Evolutionary conservation across 2,888 invertebrate genomes (phyloP).

Genomic region (Boloria selene): DNA sequence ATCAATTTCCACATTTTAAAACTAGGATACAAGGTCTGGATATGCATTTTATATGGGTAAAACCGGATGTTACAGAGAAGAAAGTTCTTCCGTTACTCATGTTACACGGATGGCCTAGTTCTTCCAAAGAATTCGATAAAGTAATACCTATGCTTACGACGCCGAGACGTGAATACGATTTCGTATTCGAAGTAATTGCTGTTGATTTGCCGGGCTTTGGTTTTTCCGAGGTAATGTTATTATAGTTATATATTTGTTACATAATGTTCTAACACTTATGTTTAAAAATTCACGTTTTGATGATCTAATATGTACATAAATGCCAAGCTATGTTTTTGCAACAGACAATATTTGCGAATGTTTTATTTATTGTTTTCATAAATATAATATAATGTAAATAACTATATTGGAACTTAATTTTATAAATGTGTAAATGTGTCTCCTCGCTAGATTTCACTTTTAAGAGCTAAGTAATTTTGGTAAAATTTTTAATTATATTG

Average conservation of each 20-base stretch:
- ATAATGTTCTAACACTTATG: no score
- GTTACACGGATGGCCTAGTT: constrained; percentile 95
- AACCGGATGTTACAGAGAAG: constrained; percentile 67
- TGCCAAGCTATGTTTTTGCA: no score
- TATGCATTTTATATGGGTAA: constrained; percentile 89
- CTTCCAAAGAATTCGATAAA: constrained; percentile 90
- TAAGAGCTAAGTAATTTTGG: no score
- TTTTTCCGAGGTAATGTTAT: constrained; percentile 82
- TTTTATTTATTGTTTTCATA: no score
- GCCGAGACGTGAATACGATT: constrained; percentile 77
- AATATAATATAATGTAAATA: no score
- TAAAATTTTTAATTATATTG: no score
- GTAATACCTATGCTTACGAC: constrained; percentile 86
- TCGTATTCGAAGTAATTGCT: constrained; percentile 86
- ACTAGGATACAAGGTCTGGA: constrained; percentile 88
- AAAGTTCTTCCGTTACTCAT: constrained; percentile 85
- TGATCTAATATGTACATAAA: no score
- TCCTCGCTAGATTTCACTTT: no score
- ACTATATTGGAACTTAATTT: no score
- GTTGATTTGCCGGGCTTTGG: constrained; percentile 88
- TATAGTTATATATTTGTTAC: not conserved
- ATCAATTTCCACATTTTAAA: constrained; percentile 88
- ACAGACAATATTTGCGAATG: no score
- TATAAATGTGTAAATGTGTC: no score
- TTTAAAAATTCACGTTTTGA: no score